Conservation (phyloP, 2,113 vertebrate species). For the Malurus melanocephalus region DNA sequence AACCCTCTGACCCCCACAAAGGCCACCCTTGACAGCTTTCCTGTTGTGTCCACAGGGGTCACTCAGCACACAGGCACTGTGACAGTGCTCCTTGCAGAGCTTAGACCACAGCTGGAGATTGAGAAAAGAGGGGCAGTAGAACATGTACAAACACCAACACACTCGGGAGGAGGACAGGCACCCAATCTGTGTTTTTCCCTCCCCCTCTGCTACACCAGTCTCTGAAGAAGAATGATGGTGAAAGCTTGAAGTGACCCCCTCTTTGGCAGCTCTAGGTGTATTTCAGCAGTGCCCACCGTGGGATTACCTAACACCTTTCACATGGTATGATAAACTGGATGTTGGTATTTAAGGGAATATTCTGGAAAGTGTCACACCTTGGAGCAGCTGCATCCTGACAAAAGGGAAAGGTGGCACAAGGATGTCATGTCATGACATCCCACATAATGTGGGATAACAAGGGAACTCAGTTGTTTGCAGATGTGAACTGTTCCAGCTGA, state of each 20-base stretch:
- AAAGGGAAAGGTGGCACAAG: background rate
- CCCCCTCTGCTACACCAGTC: background rate
- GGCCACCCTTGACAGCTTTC: background rate
- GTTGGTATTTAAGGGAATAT: background rate
- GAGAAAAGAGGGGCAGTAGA: background rate
- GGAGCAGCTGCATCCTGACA: background rate
- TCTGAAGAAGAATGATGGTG: background rate
- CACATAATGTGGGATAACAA: accelerated
- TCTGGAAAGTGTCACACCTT: background rate
- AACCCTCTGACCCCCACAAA: background rate
- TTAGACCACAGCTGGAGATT: background rate
- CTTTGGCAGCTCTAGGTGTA: background rate
- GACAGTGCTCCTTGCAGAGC: background rate
- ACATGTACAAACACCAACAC: background rate
- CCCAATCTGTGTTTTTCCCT: background rate
- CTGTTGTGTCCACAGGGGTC: too few species aligned
- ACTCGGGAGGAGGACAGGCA: background rate
- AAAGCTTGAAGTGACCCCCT: background rate
- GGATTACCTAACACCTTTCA: background rate
- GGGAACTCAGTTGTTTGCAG: background rate
- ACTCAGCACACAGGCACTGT: accelerated
- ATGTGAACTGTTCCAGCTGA: background rate
- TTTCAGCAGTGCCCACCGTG: background rate
- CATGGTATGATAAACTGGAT: background rate
- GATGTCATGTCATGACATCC: background rate